Evolutionary conservation across 2,113 vertebrate species (phyloP).

Genomic region (Bambusicola thoracicus): DNA sequence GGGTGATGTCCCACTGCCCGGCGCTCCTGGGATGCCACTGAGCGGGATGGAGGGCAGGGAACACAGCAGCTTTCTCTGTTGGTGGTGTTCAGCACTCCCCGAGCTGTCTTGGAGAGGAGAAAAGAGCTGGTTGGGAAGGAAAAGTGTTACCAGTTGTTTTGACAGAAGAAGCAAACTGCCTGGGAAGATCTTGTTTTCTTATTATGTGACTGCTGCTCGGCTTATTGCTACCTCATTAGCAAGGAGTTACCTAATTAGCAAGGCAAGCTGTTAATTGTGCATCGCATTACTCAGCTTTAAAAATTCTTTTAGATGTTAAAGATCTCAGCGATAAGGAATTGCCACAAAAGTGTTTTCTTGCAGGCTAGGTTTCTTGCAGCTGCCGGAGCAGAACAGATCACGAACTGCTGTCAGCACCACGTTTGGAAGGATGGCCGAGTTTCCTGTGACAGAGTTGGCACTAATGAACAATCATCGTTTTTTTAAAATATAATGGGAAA

Average conservation of each 20-base stretch:
- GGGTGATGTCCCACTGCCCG: accelerated
- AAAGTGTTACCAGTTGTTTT: not conserved
- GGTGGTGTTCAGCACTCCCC: not conserved
- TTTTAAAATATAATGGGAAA: not conserved
- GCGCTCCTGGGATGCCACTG: not conserved
- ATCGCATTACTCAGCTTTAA: conserved; percentile 17
- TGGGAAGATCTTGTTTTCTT: not conserved
- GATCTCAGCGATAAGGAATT: not conserved
- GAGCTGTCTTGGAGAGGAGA: accelerated
- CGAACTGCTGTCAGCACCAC: not conserved
- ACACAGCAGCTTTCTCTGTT: not conserved
- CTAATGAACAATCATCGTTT: conserved; percentile 52
- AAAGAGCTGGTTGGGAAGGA: not conserved
- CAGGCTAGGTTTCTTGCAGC: not conserved
- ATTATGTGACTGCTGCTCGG: conserved; percentile 17
- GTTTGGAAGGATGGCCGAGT: not conserved
- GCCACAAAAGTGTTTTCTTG: not conserved
- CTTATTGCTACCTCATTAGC: conserved; percentile 63
- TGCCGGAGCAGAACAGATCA: not conserved
- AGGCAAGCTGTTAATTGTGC: conserved; percentile 60
- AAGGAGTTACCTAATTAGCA: conserved; percentile 55
- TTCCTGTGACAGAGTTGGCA: not conserved
- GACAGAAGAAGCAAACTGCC: conserved; percentile 13
- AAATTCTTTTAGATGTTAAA: conserved; percentile 18
- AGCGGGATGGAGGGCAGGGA: not conserved